A percentile compares a stretch with the other conserved stretches of the same genome.
Conservation (phyloP, 1,140 invertebrate genomes). For the Neotoxoptera formosana region DNA sequence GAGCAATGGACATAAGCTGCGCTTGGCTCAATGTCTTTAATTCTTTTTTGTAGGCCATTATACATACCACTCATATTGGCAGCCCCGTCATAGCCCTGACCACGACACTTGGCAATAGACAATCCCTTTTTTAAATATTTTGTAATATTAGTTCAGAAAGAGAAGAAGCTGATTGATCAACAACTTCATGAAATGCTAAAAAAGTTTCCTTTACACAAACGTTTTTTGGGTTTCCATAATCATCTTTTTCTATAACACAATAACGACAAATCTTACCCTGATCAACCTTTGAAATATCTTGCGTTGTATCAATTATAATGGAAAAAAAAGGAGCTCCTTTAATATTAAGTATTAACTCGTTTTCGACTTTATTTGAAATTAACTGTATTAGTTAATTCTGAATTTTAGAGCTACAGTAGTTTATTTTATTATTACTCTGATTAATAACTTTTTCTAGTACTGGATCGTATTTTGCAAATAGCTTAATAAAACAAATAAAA, state of each 20-base stretch:
- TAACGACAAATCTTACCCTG: not conserved
- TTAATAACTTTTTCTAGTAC: no score
- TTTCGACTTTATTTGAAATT: no score
- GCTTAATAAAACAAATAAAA: no score
- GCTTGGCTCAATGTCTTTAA: not conserved
- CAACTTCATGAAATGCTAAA: slow-evolving; percentile 7
- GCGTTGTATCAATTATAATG: not conserved
- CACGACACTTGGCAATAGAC: not conserved
- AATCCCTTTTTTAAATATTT: not conserved
- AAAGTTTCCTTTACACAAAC: not conserved
- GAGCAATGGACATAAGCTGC: not conserved
- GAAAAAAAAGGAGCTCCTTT: not conserved
- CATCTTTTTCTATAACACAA: slow-evolving; percentile 13
- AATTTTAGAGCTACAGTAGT: no score
- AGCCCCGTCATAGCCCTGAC: not conserved
- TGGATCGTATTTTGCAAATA: no score
- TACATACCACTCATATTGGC: not conserved
- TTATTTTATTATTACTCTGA: no score
- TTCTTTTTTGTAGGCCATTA: not conserved
- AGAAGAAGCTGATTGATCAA: not conserved
- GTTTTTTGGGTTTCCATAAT: not conserved
- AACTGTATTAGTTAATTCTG: no score
- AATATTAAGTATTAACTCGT: no score
- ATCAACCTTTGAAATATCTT: slow-evolving; percentile 2
- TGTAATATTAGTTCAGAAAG: not conserved